These are phyloP conservation scores for Lasioglossum leucozonium DNA, from an alignment of 2,888 invertebrate species.

Conservation along the genomic window DNA sequence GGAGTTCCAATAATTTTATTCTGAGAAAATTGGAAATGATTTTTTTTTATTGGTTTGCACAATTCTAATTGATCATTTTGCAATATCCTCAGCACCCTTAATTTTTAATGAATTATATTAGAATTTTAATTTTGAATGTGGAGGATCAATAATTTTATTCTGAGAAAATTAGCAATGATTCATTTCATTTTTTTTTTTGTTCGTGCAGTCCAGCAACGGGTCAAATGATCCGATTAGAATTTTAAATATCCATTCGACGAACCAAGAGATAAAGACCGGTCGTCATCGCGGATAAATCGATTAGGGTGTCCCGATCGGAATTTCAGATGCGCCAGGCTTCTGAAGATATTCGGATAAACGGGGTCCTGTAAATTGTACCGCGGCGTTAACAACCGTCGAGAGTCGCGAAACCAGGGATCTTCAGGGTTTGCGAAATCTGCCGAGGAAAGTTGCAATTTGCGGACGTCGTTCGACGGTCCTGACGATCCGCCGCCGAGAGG, in stretches of 20 bases:
- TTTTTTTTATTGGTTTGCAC: too few species aligned
- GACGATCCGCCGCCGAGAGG: neutral
- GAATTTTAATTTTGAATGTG: too few species aligned
- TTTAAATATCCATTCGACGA: constrained; percentile 54
- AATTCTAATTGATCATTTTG: too few species aligned
- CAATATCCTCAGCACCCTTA: too few species aligned
- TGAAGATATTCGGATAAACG: constrained; percentile 39
- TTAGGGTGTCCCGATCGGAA: constrained; percentile 41
- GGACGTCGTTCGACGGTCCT: constrained; percentile 4
- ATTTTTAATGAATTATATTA: too few species aligned
- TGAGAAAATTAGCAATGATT: too few species aligned
- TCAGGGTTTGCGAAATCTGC: constrained; percentile 27
- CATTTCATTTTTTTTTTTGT: too few species aligned
- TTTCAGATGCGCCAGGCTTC: constrained; percentile 42
- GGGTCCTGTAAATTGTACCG: constrained; percentile 30
- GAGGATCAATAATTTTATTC: too few species aligned
- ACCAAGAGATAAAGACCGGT: too few species aligned
- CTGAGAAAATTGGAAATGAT: too few species aligned
- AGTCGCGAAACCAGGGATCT: constrained; percentile 30
- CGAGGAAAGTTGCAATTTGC: constrained; percentile 33
- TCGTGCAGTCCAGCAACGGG: constrained; percentile 18
- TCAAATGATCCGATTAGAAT: constrained; percentile 54
- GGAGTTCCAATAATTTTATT: too few species aligned
- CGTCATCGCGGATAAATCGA: constrained; percentile 16
- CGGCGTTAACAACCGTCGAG: constrained; percentile 32